Evolutionary conservation across 1,140 invertebrate genomes (phyloP).

Genomic region (Rhagoletis zephyria): DNA sequence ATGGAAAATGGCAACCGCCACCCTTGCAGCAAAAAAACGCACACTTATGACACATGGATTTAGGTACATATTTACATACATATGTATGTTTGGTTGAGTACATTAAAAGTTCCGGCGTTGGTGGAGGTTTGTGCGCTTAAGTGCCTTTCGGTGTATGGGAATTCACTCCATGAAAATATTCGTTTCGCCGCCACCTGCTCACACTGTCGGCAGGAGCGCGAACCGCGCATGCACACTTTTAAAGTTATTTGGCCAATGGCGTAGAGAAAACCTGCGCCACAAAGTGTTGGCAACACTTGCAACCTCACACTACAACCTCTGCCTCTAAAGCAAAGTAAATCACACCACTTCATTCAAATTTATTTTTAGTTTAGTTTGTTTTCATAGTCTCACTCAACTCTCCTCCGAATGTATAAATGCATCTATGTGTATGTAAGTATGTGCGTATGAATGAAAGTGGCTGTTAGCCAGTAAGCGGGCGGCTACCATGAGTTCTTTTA

Average conservation of each 20-base stretch:
- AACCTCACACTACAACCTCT: background rate
- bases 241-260: constrained; percentile 56
- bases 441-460: background rate
- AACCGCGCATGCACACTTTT: constrained; percentile 57
- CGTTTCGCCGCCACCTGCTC: constrained; percentile 1
- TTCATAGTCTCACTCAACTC: background rate
- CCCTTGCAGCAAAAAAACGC: background rate
- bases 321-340: background rate
- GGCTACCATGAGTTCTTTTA: background rate
- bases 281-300: constrained; percentile 28
- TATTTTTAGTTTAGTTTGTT: constrained; percentile 28
- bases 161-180: background rate
- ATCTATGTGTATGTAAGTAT: too few species aligned
- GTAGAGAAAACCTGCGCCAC: constrained; percentile 52
- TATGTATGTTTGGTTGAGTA: background rate
- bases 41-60: background rate
- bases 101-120: background rate
- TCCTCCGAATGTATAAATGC: background rate
- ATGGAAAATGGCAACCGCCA: constrained; percentile 56
- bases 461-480: background rate
- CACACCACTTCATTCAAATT: background rate
- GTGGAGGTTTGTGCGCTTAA: constrained; percentile 32
- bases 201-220: background rate
- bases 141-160: background rate
- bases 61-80: background rate